A percentile compares a stretch with the other conserved stretches of the same genome.
phyloP scores from a whole-genome alignment of 1,140 invertebrate genomes.

The Drosophila gunungcola region DNA sequence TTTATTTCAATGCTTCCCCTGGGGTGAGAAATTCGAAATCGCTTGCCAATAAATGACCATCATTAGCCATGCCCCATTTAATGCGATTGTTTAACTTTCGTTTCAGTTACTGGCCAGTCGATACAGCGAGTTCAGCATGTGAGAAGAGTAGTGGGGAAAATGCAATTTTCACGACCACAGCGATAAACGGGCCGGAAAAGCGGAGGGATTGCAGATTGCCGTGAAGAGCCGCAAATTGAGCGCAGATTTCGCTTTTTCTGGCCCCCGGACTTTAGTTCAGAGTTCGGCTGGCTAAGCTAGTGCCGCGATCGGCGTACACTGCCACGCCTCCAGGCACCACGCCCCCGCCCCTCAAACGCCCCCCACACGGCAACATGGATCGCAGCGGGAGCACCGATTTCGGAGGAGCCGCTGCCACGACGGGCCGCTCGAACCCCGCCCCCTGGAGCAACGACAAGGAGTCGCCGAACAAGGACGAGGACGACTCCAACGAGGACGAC shows the following conservation, averaged over 20 bases:
- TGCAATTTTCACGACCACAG: slow-evolving; percentile 51
- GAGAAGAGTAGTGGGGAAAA: slow-evolving; percentile 50
- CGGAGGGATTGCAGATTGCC: neutral
- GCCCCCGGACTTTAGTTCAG: slow-evolving; percentile 10
- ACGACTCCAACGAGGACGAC: slow-evolving; percentile 79
- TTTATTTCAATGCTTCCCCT: slow-evolving; percentile 15
- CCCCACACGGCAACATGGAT: slow-evolving; percentile 58
- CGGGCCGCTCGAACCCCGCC: slow-evolving; percentile 39
- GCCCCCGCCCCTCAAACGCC: slow-evolving; percentile 18
- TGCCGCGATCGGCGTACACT: slow-evolving; percentile 74
- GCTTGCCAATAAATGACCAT: slow-evolving; percentile 18
- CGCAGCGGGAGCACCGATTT: slow-evolving; percentile 72
- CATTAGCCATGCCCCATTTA: slow-evolving; percentile 37
- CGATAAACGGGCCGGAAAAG: slow-evolving; percentile 40
- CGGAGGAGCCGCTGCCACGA: slow-evolving; percentile 17
- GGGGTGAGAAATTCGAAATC: slow-evolving; percentile 1
- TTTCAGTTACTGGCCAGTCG: slow-evolving; percentile 53
- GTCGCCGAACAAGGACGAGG: slow-evolving; percentile 75
- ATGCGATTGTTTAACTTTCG: slow-evolving; percentile 25
- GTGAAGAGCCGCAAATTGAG: slow-evolving; percentile 2
- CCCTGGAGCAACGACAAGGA: slow-evolving; percentile 80
- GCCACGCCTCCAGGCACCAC: slow-evolving; percentile 45
- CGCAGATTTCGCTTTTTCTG: slow-evolving; percentile 8
- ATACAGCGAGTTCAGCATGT: slow-evolving; percentile 47
- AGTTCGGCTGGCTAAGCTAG: slow-evolving; percentile 66